These are phyloP conservation scores for Blennius ocellaris DNA, from an alignment of 2,113 vertebrate genomes.

Conservation along the genomic window DNA sequence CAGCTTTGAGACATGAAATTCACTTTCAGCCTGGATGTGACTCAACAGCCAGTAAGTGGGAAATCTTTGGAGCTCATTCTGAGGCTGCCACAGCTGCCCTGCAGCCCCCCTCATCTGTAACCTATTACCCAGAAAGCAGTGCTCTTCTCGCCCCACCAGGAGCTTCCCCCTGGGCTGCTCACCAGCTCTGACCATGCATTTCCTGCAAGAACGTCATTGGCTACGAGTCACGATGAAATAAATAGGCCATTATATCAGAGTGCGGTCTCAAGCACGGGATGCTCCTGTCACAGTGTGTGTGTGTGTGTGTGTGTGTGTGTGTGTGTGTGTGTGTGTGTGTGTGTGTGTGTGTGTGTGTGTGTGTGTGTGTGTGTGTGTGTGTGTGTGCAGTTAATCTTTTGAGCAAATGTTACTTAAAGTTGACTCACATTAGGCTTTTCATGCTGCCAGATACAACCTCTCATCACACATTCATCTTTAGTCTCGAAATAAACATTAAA, in stretches of 20 bases:
- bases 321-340: background rate
- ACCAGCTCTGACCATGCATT: constrained; percentile 45
- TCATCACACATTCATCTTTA: no score
- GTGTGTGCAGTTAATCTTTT: no score
- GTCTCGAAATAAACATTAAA: no score
- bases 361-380: background rate
- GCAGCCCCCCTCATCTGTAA: constrained; percentile 61
- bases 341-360: background rate
- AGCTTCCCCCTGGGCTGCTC: constrained; percentile 26
- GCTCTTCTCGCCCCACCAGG: constrained; percentile 34
- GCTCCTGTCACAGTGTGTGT: background rate
- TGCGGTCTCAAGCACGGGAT: constrained; percentile 37
- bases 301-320: background rate
- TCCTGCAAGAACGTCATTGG: constrained; percentile 50
- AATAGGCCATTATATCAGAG: constrained; percentile 53
- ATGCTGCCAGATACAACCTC: no score
- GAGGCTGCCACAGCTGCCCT: constrained; percentile 46
- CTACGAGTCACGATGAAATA: constrained; percentile 42
- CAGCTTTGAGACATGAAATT: constrained; percentile 18
- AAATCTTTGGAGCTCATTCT: constrained; percentile 27
- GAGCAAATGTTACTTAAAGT: no score
- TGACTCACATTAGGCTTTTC: no score
- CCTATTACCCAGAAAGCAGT: constrained; percentile 63
- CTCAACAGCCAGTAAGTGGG: constrained; percentile 52
- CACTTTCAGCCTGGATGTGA: constrained; percentile 53